phyloP scores from a whole-genome alignment of 2,888 invertebrate species.

The Heliothis peltigera region DNA sequence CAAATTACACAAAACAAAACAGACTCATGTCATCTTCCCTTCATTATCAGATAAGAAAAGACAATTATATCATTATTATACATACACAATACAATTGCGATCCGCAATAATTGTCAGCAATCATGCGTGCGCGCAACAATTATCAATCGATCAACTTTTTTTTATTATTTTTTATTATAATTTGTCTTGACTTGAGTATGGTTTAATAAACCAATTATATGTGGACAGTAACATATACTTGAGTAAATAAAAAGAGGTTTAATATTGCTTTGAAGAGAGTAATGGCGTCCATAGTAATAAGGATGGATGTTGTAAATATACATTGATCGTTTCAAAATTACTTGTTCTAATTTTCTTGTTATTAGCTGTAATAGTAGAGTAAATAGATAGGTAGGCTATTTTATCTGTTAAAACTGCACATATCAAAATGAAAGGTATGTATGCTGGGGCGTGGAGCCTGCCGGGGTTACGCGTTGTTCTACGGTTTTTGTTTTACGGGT shows the following conservation, averaged over 20 bases:
- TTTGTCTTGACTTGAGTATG: conserved; percentile 55
- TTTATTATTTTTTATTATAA: conserved; percentile 51
- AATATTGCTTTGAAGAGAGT: conserved; percentile 9
- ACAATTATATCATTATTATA: conserved; percentile 36
- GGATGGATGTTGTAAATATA: not conserved
- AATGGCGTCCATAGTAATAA: not conserved
- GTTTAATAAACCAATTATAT: conserved; percentile 55
- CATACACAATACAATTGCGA: conserved; percentile 39
- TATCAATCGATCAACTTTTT: conserved; percentile 50
- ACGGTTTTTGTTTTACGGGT: too few relatives aligned
- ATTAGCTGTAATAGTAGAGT: too few relatives aligned
- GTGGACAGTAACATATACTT: conserved; percentile 42
- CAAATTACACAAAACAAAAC: not conserved
- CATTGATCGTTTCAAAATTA: not conserved
- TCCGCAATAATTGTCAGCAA: conserved; percentile 40
- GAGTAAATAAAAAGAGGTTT: conserved; percentile 12
- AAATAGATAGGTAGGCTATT: too few relatives aligned
- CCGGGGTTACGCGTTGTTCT: too few relatives aligned
- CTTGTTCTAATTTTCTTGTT: too few relatives aligned
- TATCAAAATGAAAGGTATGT: too few relatives aligned
- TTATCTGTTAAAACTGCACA: too few relatives aligned
- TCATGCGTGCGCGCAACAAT: conserved; percentile 45
- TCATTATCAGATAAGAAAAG: conserved; percentile 30
- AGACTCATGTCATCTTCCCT: conserved; percentile 10
- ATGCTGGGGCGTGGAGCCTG: too few relatives aligned